Conservation (phyloP, 1,140 invertebrate species). For the Danaus plexippus region DNA sequence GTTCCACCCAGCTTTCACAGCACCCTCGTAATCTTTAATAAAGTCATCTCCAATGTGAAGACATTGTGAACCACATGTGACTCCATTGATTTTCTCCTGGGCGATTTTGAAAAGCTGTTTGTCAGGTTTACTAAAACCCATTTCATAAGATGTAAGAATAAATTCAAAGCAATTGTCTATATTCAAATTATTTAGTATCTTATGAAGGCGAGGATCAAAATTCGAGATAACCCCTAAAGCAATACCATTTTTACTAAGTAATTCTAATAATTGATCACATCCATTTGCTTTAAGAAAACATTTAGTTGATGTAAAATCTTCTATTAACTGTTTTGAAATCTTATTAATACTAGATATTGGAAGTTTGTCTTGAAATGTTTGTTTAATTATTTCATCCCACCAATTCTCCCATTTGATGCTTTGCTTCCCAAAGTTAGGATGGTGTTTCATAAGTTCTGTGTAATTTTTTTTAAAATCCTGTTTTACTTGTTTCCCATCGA, state of each 20-base stretch:
- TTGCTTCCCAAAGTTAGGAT: constrained; percentile 86
- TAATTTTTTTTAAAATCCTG: constrained; percentile 77
- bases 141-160: constrained; percentile 82
- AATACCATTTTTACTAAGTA: constrained; percentile 67
- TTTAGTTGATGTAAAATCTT: constrained; percentile 77
- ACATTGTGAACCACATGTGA: constrained; percentile 74
- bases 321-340: constrained; percentile 76
- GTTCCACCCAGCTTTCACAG: constrained; percentile 82
- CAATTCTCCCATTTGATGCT: constrained; percentile 83
- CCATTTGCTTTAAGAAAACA: constrained; percentile 82
- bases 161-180: constrained; percentile 84
- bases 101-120: constrained; percentile 82
- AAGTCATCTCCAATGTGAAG: constrained; percentile 88
- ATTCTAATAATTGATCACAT: constrained; percentile 75
- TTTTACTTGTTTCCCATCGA: constrained; percentile 74
- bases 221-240: constrained; percentile 88
- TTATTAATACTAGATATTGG: constrained; percentile 25
- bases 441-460: constrained; percentile 73
- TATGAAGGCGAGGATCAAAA: constrained; percentile 85
- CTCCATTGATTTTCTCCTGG: constrained; percentile 58
- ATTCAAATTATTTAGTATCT: constrained; percentile 76
- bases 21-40: constrained; percentile 83
- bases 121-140: constrained; percentile 83
- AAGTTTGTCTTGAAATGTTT: constrained; percentile 74
- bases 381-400: constrained; percentile 82